These are phyloP conservation scores for Gryon sp. DNA, from an alignment of 1,140 invertebrate species.

Conservation along the genomic window DNA sequence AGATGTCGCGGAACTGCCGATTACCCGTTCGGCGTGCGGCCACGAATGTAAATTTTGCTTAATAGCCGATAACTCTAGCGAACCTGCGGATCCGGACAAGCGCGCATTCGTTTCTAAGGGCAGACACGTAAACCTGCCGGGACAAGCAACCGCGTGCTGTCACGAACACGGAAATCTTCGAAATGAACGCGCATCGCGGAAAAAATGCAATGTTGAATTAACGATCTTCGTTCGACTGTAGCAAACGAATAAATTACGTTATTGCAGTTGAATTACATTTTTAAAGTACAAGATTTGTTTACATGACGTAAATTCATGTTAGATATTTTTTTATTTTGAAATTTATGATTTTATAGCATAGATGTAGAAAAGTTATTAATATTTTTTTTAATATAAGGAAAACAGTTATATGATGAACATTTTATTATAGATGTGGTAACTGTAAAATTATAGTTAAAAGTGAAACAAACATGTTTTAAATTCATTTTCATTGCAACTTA, in stretches of 20 bases:
- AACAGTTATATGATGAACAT: no score
- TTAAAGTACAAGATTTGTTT: not conserved
- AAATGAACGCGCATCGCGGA: not conserved
- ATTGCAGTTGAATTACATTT: not conserved
- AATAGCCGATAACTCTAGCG: conserved; percentile 36
- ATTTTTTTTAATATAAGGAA: no score
- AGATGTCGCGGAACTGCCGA: conserved; percentile 21
- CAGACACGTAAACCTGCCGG: conserved; percentile 21
- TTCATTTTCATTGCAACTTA: no score
- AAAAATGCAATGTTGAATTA: not conserved
- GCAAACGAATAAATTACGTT: conserved; percentile 16
- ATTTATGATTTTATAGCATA: no score
- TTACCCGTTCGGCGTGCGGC: not conserved
- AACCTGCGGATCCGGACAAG: conserved; percentile 5
- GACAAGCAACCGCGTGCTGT: not conserved
- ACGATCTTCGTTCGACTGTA: not conserved
- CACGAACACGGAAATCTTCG: conserved; percentile 24
- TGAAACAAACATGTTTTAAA: no score
- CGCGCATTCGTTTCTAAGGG: conserved; percentile 2
- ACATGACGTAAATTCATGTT: not conserved
- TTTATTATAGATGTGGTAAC: no score
- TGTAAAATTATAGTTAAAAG: no score
- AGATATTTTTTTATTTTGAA: not conserved
- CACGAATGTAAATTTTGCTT: conserved; percentile 33
- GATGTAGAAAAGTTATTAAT: no score